Evolutionary conservation across 2,797 vertebrate species (phyloP).

Genomic region (Ceyx erithaca): DNA sequence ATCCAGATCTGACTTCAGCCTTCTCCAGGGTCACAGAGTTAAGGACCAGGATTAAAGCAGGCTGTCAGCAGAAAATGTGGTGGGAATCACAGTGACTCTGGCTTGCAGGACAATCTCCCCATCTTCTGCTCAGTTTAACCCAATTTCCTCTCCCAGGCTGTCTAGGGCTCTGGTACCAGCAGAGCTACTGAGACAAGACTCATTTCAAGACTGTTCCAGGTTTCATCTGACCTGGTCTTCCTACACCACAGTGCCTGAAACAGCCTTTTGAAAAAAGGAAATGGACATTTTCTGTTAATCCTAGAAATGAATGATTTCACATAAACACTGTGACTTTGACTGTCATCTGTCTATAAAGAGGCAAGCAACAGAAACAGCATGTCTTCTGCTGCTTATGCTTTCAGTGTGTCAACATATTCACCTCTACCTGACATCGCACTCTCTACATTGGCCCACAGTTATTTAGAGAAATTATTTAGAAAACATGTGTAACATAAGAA

Average conservation of each 20-base stretch:
- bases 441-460: background rate
- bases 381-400: background rate
- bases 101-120: background rate
- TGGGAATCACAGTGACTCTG: background rate
- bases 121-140: background rate
- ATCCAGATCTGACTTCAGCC: background rate
- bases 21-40: background rate
- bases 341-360: background rate
- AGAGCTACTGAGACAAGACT: background rate
- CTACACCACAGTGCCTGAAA: background rate
- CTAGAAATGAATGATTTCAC: background rate
- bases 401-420: background rate
- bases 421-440: background rate
- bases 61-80: background rate
- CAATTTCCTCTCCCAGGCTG: background rate
- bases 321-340: background rate
- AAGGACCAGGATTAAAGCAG: background rate
- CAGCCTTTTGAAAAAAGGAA: background rate
- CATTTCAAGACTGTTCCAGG: background rate
- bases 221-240: background rate
- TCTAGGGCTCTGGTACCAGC: background rate
- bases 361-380: background rate
- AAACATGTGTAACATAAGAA: background rate
- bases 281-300: background rate
- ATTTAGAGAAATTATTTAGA: conserved; percentile 43